Conservation (phyloP, 2,113 vertebrate genomes). For the Gymnobelideus leadbeateri region DNA sequence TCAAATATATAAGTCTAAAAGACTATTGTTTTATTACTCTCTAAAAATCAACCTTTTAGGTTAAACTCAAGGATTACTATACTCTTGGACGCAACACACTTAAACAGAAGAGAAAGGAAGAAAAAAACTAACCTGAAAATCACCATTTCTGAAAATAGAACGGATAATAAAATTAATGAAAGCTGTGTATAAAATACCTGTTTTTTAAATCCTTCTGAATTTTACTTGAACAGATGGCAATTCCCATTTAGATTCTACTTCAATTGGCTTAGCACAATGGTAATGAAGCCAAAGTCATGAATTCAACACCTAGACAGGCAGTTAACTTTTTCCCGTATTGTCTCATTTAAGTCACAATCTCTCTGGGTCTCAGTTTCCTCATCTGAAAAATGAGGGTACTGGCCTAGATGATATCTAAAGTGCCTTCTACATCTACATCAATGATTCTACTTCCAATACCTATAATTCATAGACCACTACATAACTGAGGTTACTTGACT, state of each 20-base stretch:
- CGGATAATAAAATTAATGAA: conserved; percentile 19
- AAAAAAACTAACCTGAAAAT: neutral
- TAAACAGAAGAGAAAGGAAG: neutral
- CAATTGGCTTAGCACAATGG: conserved; percentile 11
- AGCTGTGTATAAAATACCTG: neutral
- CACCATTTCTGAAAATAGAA: conserved; percentile 47
- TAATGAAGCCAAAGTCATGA: conserved; percentile 30
- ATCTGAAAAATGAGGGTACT: neutral
- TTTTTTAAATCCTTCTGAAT: conserved; percentile 5
- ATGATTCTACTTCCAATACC: neutral
- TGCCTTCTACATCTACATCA: neutral
- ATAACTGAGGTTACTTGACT: neutral
- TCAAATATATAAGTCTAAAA: neutral
- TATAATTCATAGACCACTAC: neutral
- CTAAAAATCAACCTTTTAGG: neutral
- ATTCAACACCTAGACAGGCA: conserved; percentile 20
- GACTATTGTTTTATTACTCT: neutral
- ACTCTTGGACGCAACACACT: conserved; percentile 28
- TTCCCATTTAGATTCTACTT: conserved; percentile 44
- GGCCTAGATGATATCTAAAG: neutral
- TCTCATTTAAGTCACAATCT: neutral
- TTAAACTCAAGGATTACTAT: neutral
- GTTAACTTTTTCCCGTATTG: conserved; percentile 30
- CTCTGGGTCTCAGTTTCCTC: neutral
- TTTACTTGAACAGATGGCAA: conserved; percentile 27